A percentile compares a stretch with the other conserved stretches of the same genome.
phyloP scores from a whole-genome alignment of 1,140 invertebrate genomes.

The Teleogryllus occipitalis region DNA sequence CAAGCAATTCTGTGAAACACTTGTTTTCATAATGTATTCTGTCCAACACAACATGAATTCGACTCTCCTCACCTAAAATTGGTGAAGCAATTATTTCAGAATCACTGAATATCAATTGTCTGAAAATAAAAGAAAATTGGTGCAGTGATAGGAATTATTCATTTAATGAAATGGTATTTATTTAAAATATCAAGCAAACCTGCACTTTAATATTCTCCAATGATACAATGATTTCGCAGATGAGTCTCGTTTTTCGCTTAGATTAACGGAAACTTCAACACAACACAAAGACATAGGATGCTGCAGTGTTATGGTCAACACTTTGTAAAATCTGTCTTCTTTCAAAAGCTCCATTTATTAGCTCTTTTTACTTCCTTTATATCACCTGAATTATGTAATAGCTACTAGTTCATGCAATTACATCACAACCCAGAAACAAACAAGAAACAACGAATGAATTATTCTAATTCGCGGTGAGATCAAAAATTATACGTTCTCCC shows the following conservation, averaged over 20 bases:
- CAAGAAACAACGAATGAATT: too few species aligned
- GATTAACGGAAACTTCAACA: background rate
- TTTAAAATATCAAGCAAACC: background rate
- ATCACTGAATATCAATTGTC: background rate
- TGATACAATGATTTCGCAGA: background rate
- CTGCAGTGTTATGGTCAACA: too few species aligned
- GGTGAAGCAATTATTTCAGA: background rate
- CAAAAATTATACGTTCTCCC: too few species aligned
- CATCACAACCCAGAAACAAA: too few species aligned
- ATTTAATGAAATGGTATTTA: background rate
- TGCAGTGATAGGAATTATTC: background rate
- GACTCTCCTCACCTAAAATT: background rate
- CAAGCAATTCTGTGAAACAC: background rate
- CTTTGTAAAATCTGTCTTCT: too few species aligned
- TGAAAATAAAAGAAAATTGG: background rate
- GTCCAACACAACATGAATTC: background rate
- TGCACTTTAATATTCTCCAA: background rate
- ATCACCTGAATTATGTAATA: too few species aligned
- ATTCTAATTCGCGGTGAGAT: too few species aligned
- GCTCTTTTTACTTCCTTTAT: too few species aligned
- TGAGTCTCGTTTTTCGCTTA: background rate
- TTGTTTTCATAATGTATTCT: background rate
- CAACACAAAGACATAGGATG: background rate
- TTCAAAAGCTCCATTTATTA: too few species aligned
- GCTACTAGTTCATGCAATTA: too few species aligned